Percentiles rank a stretch among this genome's conserved stretches.
Conservation (phyloP, 2,113 vertebrate species). For the Malurus elegans region DNA sequence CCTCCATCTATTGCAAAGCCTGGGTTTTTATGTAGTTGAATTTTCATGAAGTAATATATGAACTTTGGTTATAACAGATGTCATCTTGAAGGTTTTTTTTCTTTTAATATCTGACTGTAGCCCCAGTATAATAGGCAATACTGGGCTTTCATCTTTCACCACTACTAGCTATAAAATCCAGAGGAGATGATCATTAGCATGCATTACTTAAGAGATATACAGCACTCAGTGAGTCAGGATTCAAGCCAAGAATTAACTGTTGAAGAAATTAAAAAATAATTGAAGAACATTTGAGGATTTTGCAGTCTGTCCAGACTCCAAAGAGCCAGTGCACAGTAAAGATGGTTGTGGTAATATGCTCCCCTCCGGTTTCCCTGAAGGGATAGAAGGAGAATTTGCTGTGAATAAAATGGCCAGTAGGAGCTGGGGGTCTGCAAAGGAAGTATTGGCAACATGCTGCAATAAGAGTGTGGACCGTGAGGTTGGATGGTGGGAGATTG, state of each 20-base stretch:
- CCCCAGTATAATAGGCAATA: not conserved
- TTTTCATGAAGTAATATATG: conserved; percentile 38
- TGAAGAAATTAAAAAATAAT: not conserved
- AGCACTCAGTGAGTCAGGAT: not conserved
- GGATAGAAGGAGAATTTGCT: not conserved
- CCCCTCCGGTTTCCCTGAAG: not conserved
- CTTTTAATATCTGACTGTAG: not conserved
- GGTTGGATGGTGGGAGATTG: not conserved
- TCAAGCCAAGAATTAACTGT: not conserved
- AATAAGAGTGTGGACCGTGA: not conserved
- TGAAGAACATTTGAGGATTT: not conserved
- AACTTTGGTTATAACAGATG: conserved; percentile 42
- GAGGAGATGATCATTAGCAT: conserved; percentile 28
- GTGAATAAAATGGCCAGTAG: not conserved
- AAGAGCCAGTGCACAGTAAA: not conserved
- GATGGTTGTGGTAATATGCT: not conserved
- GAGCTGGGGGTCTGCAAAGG: not conserved
- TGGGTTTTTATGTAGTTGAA: not conserved
- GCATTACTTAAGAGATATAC: not conserved
- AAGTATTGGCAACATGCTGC: not conserved
- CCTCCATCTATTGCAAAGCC: not conserved
- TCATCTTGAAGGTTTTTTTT: not conserved
- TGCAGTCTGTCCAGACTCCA: not conserved
- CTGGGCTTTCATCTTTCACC: conserved; percentile 3
- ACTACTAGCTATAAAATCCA: not conserved